Percentiles rank a stretch among this genome's conserved stretches.
phyloP scores from a whole-genome alignment of 2,888 invertebrate genomes.

The Sinohyriopsis cumingii region DNA sequence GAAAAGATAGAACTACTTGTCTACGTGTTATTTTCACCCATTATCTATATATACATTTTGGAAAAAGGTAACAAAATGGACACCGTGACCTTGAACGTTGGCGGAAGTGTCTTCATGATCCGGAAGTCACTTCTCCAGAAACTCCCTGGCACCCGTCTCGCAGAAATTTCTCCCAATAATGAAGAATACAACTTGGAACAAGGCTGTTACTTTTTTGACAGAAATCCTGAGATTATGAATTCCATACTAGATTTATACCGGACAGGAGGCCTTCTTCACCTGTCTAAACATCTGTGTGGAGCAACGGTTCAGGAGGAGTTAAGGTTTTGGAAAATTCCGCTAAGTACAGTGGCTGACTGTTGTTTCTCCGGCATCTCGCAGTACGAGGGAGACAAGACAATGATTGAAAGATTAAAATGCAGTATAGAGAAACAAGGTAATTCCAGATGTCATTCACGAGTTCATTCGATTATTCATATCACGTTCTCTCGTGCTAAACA shows the following conservation, averaged over 20 bases:
- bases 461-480: too few species aligned
- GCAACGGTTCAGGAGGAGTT: slow-evolving; percentile 51
- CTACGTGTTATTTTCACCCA: too few species aligned
- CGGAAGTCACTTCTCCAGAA: slow-evolving; percentile 20
- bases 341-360: slow-evolving; percentile 48
- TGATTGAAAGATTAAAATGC: slow-evolving; percentile 25
- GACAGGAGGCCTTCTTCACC: slow-evolving; percentile 42
- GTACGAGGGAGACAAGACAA: slow-evolving; percentile 31
- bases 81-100: slow-evolving; percentile 31
- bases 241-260: slow-evolving; percentile 51
- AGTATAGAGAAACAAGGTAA: slow-evolving; percentile 23
- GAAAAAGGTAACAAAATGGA: slow-evolving; percentile 10
- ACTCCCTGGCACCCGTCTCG: slow-evolving; percentile 30
- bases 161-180: slow-evolving; percentile 11
- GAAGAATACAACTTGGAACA: slow-evolving; percentile 12
- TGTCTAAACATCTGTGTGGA: slow-evolving; percentile 55
- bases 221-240: slow-evolving; percentile 50
- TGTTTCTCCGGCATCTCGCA: slow-evolving; percentile 42
- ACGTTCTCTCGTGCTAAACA: too few species aligned
- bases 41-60: too few species aligned
- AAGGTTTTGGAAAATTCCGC: slow-evolving; percentile 54
- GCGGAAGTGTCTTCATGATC: slow-evolving; percentile 36
- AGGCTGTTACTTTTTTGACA: slow-evolving; percentile 50
- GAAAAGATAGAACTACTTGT: too few species aligned
- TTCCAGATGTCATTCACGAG: neutral